Evolutionary conservation across 2,113 vertebrate species (phyloP), one percentile per base, ranked within the genome.

Genomic region (Cyphomyrus discorhynchus): DNA sequence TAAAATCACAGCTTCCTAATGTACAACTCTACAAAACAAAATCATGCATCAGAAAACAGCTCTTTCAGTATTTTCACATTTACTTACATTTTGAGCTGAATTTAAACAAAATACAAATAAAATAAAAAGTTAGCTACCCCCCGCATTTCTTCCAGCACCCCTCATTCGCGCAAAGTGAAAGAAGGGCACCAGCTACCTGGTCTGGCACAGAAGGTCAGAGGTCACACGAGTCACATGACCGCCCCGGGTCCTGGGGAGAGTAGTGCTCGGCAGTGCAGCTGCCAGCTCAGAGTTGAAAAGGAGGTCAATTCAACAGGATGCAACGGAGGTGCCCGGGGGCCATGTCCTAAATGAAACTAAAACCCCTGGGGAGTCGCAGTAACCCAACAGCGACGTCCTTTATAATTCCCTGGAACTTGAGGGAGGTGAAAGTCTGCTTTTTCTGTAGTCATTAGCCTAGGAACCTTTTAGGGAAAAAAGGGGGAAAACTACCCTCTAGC

Each of bases 271-370:
- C 94, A 95, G 94, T 93, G 95, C 95, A 95, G 94, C 95, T 95
- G 95, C 93, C 96, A 95, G 94, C 92, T 89, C 62, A 92, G 95
- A 93, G 95, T 96, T 96, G 96, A 96, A 96, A 96, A 97, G 93
- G 93, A 96, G 96, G 96, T 97, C 97, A 97, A 66, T 96, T 93
- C 94, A 96, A 95, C 95, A 96, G 96, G 96, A 96, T 95, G 94
- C 94, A 93, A 94, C 93, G 94, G 92, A 96, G 93, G 91, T 94
- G 95, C 96, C 95, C 0, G 45, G 94, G 27, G 95, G 96, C 96
- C 92, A 93, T 89, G 93, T 95, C 95, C 95, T 94, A 96, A 96
- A 96, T 96, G 96, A 96, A 96, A 94, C 86, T 49, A 93, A 94
- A 95, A 95, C 93, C 96, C 95, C 94, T 92, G 94, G 95, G 96